Evolutionary conservation across 2,113 vertebrate genomes (phyloP), one percentile per base, ranked within the genome.

Genomic region (Salvelinus sp.): DNA sequence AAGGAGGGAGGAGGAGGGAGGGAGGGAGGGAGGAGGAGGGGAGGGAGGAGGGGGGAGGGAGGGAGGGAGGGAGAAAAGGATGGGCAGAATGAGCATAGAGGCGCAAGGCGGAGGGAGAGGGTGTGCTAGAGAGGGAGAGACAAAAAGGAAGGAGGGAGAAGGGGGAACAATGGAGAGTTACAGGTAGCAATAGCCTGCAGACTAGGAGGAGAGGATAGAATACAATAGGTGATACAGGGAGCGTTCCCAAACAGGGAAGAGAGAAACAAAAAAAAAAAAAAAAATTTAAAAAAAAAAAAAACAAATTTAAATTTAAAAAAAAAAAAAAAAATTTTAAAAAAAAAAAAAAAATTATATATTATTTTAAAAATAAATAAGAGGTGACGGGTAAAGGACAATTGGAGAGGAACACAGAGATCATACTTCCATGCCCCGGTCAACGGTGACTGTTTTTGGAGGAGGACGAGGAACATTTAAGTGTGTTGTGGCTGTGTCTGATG

Each of bases 1-100:
- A 1, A n/a, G 27, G 84, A 76, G 18, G 23, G 54, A 69, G 73
- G 16, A 6, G 76, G 12, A 69, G 69, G 23, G 23, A 23, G 23
- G 23, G 23, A 23, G 23, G 23, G 23, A 23, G 23, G 23, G 23
- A 23, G 23, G 23, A 1, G 1, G 23, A 1, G 23, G 23, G 23
- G 23, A 23, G 23, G 23, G 23, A 1, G 23, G 1, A 1, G 23
- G 23, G 1, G 23, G 23, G 23, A 23, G 23, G 23, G 23, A 23
- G 23, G 23, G 23, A 23, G 23, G 23, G 23, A 23, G 23, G 75
- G 81, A 20, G 69, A 54, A n/a, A 50, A 44, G 23, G 47, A 54
- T 6, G 50, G 33, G 18, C 16, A 38, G 54, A 74, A 44, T 50
- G 63, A 50, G 72, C 28, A n/a, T 25, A 63, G 62, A 74, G 63